Conservation (phyloP, 2,113 vertebrate genomes). For the Nannospalax galili region DNA sequence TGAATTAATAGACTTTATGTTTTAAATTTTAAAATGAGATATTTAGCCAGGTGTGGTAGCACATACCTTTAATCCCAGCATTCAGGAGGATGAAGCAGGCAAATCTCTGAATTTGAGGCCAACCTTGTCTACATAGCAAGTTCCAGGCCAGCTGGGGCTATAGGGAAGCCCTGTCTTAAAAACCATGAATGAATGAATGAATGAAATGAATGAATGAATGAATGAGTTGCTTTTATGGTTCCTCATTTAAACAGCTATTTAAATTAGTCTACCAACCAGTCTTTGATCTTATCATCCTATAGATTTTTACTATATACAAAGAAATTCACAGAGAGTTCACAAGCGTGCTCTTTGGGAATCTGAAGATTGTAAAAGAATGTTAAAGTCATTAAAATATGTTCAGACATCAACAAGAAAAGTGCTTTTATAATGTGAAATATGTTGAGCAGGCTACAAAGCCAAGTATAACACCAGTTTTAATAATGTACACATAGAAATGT, state of each 20-base stretch:
- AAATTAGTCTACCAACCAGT: not conserved
- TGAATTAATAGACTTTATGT: not conserved
- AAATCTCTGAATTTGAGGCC: too few species aligned
- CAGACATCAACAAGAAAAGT: conserved; percentile 8
- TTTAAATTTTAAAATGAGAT: not conserved
- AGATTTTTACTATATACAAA: not conserved
- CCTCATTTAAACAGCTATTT: not conserved
- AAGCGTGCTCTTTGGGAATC: not conserved
- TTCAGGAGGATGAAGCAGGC: too few species aligned
- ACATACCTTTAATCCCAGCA: too few species aligned
- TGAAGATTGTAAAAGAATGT: not conserved
- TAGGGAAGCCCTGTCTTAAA: too few species aligned
- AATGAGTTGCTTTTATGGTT: not conserved
- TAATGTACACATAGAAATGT: not conserved
- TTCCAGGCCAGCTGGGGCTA: too few species aligned
- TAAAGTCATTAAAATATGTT: too few species aligned
- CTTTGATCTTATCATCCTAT: not conserved
- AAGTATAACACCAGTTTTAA: not conserved
- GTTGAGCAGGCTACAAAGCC: not conserved
- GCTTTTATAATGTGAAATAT: not conserved
- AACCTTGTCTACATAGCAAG: too few species aligned
- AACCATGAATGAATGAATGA: too few species aligned
- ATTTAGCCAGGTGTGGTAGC: not conserved
- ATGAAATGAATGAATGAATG: too few species aligned
- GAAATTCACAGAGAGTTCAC: not conserved